phyloP scores from a whole-genome alignment of 2,888 invertebrate genomes.

The Microctonus brassicae region DNA sequence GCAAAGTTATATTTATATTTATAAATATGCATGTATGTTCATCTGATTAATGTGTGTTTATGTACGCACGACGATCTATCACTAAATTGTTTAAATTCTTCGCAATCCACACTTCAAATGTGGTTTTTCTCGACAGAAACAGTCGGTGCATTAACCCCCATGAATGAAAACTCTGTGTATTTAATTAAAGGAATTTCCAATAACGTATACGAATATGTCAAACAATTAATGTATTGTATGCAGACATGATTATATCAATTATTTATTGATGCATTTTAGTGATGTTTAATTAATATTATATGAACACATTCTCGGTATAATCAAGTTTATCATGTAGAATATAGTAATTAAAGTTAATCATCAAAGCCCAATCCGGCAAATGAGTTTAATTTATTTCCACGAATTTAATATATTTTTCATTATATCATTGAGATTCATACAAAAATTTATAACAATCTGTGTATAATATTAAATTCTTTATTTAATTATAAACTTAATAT shows the following conservation, averaged over 20 bases:
- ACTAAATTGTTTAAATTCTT: slow-evolving; percentile 40
- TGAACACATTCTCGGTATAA: background rate
- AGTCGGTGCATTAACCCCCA: too few species aligned
- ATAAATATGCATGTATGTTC: background rate
- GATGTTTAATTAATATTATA: background rate
- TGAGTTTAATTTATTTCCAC: too few species aligned
- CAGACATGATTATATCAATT: background rate
- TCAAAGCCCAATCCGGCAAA: too few species aligned
- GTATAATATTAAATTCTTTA: too few species aligned
- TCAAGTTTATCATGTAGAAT: too few species aligned
- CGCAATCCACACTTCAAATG: slow-evolving; percentile 27
- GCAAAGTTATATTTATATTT: background rate
- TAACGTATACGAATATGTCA: background rate
- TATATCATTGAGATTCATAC: too few species aligned
- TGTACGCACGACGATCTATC: slow-evolving; percentile 26
- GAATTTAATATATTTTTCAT: too few species aligned
- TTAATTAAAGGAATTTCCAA: background rate
- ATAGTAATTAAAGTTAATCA: too few species aligned
- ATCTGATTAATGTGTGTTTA: background rate
- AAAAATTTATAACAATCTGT: too few species aligned
- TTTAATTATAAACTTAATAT: too few species aligned
- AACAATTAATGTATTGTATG: background rate
- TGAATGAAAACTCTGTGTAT: slow-evolving; percentile 1
- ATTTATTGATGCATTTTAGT: background rate
- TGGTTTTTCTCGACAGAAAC: background rate